These are phyloP conservation scores for Caenorhabditis panamensis DNA, from an alignment of 2,888 invertebrate genomes.

Conservation along the genomic window DNA sequence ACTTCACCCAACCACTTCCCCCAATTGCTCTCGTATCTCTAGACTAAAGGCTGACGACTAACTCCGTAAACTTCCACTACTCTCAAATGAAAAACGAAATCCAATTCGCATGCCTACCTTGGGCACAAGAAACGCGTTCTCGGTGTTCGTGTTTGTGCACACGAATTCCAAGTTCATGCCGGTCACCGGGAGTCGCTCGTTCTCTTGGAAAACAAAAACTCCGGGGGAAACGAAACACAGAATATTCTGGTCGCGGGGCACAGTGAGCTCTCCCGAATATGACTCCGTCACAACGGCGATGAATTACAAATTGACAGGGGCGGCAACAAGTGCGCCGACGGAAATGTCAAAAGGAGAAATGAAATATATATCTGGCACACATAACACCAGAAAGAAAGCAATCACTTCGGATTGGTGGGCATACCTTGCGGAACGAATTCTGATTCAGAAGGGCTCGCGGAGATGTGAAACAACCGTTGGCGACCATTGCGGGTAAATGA, in stretches of 20 bases:
- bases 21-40: neutral
- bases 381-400: constrained; percentile 15
- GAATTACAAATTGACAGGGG: constrained; percentile 56
- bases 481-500: constrained; percentile 35
- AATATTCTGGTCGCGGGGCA: neutral
- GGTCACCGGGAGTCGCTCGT: neutral
- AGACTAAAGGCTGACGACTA: constrained; percentile 2
- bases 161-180: constrained; percentile 48
- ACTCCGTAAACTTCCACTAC: neutral
- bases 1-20: neutral
- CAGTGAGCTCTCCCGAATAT: constrained; percentile 31
- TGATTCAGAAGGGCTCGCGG: constrained; percentile 46
- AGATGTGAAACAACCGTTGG: constrained; percentile 59
- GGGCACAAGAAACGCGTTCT: constrained; percentile 29
- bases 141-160: constrained; percentile 34
- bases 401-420: constrained; percentile 7
- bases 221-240: neutral
- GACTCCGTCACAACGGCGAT: constrained; percentile 48
- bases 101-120: constrained; percentile 13
- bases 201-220: neutral
- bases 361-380: neutral
- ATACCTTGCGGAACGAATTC: constrained; percentile 54
- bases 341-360: constrained; percentile 11
- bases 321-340: constrained; percentile 14
- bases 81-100: neutral